A percentile compares a stretch with the other conserved stretches of the same genome.
These are phyloP conservation scores for Tachina fera DNA, from an alignment of 2,888 invertebrate genomes.

Conservation along the genomic window DNA sequence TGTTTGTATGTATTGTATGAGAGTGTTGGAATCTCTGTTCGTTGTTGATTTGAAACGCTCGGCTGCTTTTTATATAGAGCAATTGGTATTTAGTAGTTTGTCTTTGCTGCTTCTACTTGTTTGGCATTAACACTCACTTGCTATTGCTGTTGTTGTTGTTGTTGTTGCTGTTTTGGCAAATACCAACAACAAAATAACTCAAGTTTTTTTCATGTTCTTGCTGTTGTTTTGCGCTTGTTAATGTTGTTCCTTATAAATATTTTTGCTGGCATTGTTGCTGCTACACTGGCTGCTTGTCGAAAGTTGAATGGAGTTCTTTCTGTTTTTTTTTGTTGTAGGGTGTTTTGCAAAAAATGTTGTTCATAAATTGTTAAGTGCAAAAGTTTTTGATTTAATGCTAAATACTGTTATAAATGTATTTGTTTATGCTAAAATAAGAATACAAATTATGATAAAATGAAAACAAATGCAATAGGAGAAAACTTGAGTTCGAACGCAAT, in stretches of 20 bases:
- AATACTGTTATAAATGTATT: conserved; percentile 65
- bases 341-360: conserved; percentile 49
- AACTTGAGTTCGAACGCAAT: not conserved
- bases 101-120: conserved; percentile 17
- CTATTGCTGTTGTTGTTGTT: not conserved
- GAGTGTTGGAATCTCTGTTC: not conserved
- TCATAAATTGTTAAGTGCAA: conserved; percentile 65
- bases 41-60: conserved; percentile 23
- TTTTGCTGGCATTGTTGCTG: conserved; percentile 34
- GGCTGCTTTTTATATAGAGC: conserved; percentile 18
- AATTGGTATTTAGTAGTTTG: conserved; percentile 30
- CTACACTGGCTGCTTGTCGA: not conserved
- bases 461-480: conserved; percentile 12
- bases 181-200: conserved; percentile 15
- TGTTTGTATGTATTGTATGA: not conserved
- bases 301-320: not conserved
- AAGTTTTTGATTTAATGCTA: conserved; percentile 72
- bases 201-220: not conserved
- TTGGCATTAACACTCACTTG: conserved; percentile 18
- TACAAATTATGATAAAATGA: conserved; percentile 45
- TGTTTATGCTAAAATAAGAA: conserved; percentile 58
- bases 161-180: conserved; percentile 19
- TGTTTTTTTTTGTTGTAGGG: conserved; percentile 44
- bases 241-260: conserved; percentile 32
- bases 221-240: conserved; percentile 12